A percentile compares a stretch with the other conserved stretches of the same genome.
Conservation (phyloP, 2,888 invertebrate species). For the Pseudanteris insignis region DNA sequence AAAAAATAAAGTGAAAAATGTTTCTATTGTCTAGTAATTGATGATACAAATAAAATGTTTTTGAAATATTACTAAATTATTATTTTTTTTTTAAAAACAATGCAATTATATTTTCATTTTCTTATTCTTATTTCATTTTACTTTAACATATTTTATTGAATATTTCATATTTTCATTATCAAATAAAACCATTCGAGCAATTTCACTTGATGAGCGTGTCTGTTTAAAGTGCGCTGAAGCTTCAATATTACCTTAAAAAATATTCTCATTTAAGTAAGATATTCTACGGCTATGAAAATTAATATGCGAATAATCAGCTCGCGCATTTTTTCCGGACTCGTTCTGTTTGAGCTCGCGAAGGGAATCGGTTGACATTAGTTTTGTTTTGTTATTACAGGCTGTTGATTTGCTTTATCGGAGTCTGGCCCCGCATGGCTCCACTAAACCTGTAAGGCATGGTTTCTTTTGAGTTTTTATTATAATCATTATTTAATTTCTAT, state of each 20-base stretch:
- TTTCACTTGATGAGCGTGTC: constrained; percentile 17
- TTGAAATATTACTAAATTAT: background rate
- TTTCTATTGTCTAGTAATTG: too few relatives aligned
- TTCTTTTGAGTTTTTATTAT: constrained; percentile 60
- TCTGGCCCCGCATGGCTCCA: constrained; percentile 67
- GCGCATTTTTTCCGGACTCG: constrained; percentile 16
- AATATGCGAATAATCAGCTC: background rate
- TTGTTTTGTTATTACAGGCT: constrained; percentile 66
- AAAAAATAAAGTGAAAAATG: too few relatives aligned
- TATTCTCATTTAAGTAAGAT: background rate
- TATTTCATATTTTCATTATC: constrained; percentile 16
- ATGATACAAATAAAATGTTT: too few relatives aligned
- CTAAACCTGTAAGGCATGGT: constrained; percentile 67
- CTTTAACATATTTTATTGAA: too few relatives aligned
- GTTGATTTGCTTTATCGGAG: constrained; percentile 67
- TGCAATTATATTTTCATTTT: background rate
- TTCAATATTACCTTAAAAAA: constrained; percentile 1
- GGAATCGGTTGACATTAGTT: constrained; percentile 64
- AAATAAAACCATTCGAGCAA: constrained; percentile 13
- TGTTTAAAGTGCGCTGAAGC: constrained; percentile 9
- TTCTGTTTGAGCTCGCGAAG: constrained; percentile 34
- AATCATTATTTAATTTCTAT: constrained; percentile 42
- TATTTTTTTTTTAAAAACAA: background rate
- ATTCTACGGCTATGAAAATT: background rate
- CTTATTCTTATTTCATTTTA: background rate